A percentile compares a stretch with the other conserved stretches of the same genome.
Conservation (phyloP, 1,140 invertebrate species). For the Trichonephila clavata region DNA sequence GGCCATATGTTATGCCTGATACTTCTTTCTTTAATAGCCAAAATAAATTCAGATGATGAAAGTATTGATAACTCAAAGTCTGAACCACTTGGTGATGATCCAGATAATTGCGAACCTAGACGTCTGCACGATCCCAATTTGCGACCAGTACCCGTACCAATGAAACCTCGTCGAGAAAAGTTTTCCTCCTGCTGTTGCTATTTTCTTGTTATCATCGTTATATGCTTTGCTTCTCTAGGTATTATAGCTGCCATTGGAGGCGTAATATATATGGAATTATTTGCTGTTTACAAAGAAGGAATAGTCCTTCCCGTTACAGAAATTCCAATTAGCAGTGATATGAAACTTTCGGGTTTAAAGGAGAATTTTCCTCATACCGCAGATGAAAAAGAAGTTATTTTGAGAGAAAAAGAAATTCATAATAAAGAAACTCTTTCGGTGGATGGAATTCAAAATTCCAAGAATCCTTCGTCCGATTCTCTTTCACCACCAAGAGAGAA, state of each 20-base stretch:
- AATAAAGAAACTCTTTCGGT: background rate
- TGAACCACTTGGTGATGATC: background rate
- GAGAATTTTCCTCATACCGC: background rate
- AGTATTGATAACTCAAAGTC: background rate
- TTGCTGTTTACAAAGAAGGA: background rate
- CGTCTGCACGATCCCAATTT: background rate
- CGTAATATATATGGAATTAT: constrained; percentile 61
- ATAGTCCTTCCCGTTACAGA: background rate
- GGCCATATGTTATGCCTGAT: background rate
- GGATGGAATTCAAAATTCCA: background rate
- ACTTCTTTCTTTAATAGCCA: background rate
- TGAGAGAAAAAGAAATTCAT: background rate
- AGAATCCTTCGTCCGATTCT: background rate
- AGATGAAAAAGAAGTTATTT: background rate
- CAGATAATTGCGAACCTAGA: background rate
- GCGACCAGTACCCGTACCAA: background rate
- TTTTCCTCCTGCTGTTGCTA: constrained; percentile 52
- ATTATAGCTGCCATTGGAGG: constrained; percentile 31
- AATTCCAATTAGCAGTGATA: background rate
- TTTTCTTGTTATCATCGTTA: background rate
- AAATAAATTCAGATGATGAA: constrained; percentile 30
- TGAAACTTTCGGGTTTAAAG: background rate
- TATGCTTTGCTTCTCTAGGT: background rate
- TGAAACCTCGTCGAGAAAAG: background rate
- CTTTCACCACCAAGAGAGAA: no score